Percentiles rank a stretch among this genome's conserved stretches.
Evolutionary conservation across 2,113 vertebrate genomes (phyloP).

Genomic region (Osmerus mordax): DNA sequence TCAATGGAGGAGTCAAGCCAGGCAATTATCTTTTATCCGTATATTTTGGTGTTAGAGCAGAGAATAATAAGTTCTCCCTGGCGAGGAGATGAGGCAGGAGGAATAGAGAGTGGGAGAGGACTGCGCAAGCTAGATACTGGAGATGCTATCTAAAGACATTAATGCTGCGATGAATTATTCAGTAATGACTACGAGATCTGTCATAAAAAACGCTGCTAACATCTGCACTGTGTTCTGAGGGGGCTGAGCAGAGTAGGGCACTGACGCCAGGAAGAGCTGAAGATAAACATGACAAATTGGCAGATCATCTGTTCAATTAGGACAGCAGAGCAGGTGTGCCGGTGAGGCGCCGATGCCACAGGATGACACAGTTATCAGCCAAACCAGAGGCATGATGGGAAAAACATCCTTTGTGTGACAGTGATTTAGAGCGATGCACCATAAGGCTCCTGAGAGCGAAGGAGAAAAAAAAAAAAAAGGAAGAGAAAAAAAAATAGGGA

Average conservation of each 20-base stretch:
- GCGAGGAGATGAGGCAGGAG: constrained; percentile 58
- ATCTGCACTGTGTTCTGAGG: constrained; percentile 66
- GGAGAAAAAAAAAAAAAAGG: not conserved
- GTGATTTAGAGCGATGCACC: constrained; percentile 72
- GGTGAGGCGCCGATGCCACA: constrained; percentile 58
- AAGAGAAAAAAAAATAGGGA: constrained; percentile 1
- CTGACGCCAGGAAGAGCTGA: constrained; percentile 65
- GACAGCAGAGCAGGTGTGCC: constrained; percentile 72
- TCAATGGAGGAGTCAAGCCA: constrained; percentile 93
- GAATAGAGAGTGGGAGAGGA: constrained; percentile 53
- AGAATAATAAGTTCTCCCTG: constrained; percentile 91
- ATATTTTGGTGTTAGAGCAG: constrained; percentile 86
- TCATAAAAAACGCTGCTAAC: constrained; percentile 72
- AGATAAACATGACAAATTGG: constrained; percentile 89
- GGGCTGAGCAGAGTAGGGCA: constrained; percentile 65
- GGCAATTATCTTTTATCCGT: constrained; percentile 98
- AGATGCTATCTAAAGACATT: constrained; percentile 88
- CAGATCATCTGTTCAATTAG: constrained; percentile 81
- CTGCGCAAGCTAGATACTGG: constrained; percentile 59
- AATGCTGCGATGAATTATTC: constrained; percentile 93
- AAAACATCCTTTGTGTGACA: constrained; percentile 78
- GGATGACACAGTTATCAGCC: constrained; percentile 70
- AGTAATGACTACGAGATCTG: constrained; percentile 90
- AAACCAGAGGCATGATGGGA: constrained; percentile 76
- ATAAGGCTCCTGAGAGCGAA: constrained; percentile 68